Conservation (phyloP, 2,113 vertebrate genomes). For the Hippocampus comes region DNA sequence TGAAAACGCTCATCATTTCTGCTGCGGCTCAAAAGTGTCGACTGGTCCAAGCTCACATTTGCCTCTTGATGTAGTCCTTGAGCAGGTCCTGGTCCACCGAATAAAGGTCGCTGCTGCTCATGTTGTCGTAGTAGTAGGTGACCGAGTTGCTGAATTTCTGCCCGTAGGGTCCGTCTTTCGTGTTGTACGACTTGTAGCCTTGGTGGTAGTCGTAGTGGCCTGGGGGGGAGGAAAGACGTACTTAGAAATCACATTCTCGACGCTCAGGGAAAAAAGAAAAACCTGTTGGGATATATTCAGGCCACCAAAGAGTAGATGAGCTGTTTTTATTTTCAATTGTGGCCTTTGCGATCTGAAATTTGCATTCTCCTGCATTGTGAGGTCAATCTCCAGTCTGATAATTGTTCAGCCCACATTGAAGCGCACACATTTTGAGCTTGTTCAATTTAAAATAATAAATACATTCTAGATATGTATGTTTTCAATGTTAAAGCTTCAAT, state of each 20-base stretch:
- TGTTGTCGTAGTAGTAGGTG: conserved; percentile 97
- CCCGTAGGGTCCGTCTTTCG: conserved; percentile 79
- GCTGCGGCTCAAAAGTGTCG: conserved; percentile 9
- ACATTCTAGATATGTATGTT: no score
- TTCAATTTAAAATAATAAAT: no score
- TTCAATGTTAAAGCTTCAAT: background rate
- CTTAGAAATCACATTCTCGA: background rate
- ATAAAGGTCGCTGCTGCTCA: conserved; percentile 92
- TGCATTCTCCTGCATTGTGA: no score
- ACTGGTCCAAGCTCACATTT: conserved; percentile 81
- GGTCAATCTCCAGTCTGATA: no score
- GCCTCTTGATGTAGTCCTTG: conserved; percentile 97
- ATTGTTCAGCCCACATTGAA: no score
- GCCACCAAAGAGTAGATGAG: no score
- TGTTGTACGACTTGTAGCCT: conserved; percentile 85
- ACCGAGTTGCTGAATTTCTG: conserved; percentile 88
- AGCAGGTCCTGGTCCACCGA: conserved; percentile 91
- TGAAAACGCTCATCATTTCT: conserved; percentile 50
- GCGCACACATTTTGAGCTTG: background rate
- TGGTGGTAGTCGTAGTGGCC: conserved; percentile 94
- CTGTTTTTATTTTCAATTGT: no score
- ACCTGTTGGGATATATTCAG: no score
- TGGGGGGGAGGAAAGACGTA: conserved; percentile 36
- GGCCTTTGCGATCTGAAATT: no score
- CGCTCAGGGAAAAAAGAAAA: no score